Base-by-base conservation (phyloP, 2,888 invertebrate genomes). In the Cephus pulcher region DNA sequence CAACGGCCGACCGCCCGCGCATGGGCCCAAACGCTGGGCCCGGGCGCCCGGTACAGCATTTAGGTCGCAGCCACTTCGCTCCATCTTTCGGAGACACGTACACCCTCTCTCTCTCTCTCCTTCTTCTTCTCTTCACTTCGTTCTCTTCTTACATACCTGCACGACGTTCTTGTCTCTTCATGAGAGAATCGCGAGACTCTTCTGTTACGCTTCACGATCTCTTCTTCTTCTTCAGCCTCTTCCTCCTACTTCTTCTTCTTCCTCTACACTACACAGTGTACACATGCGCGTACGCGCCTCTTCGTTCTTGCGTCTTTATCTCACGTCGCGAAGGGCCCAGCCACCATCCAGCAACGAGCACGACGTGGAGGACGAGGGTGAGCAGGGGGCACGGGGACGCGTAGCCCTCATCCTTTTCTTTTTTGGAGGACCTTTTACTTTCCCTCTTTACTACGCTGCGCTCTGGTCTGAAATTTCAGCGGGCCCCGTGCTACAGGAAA, bases 381-480 rank as follows among this genome's bases (percentile, higher is more conserved):
- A 40, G 32, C n/a, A 12, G n/a, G 32, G 70, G 70, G 70, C 30
- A 33, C 4, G 12, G 70, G 15, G 33, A 70, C 30, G 6, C 70
- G 70, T 70, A 12, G 32, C 70, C 30, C 40, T 40, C 40, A 40
- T 40, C 40, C 40, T 15, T 15, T 40, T 40, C 4, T 33, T 33
- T 33, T 40, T 15, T 15, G 15, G 15, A 4, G 15, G 79, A 80
- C 79, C 80, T 83, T 85, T 85, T 83, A 84, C 40, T 75, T 75
- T 76, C 69, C 40, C 73, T 86, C 84, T 82, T 83, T 80, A 80
- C 71, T 82, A 79, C 84, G 81, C 76, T 83, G 82, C 79, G 82
- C 80, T 70, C 80, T 80, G 81, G 81, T 80, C 86, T 88, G 85
- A 88, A 88, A 88, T 88, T 88, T 87, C 87, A 88, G 84, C 84